Percentiles rank a stretch among this genome's conserved stretches.
Evolutionary conservation across 2,113 vertebrate genomes (phyloP).

Genomic region (Uria lomvia): DNA sequence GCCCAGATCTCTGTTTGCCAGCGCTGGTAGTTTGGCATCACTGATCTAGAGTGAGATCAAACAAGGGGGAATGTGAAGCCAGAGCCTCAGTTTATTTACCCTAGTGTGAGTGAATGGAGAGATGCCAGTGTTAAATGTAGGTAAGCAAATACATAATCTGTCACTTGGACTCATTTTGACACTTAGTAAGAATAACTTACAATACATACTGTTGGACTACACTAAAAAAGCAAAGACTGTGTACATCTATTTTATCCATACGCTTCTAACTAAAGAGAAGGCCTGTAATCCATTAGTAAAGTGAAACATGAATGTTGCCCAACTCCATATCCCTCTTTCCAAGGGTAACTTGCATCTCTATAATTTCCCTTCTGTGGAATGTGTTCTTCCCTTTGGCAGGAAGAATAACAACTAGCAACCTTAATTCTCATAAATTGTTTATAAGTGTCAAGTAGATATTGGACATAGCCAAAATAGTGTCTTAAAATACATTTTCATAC

Average conservation of each 20-base stretch:
- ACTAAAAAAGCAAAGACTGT: not conserved
- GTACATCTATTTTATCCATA: not conserved
- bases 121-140: constrained; percentile 53
- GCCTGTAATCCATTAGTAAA: not conserved
- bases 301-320: not conserved
- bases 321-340: not conserved
- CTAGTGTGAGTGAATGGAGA: constrained; percentile 38
- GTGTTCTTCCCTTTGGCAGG: not conserved
- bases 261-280: not conserved
- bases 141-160: constrained; percentile 62
- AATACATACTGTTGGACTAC: constrained; percentile 40
- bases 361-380: not conserved
- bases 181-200: constrained; percentile 38
- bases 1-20: constrained; percentile 44
- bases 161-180: constrained; percentile 58
- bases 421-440: constrained; percentile 1
- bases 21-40: constrained; percentile 59
- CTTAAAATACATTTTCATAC: constrained; percentile 11
- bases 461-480: not conserved
- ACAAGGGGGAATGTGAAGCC: constrained; percentile 8
- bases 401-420: not conserved
- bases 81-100: constrained; percentile 61
- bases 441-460: not conserved
- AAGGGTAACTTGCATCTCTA: not conserved
- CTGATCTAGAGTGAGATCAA: constrained; percentile 56